Conservation (phyloP, 2,113 vertebrate species). For the Fukomys damarensis region DNA sequence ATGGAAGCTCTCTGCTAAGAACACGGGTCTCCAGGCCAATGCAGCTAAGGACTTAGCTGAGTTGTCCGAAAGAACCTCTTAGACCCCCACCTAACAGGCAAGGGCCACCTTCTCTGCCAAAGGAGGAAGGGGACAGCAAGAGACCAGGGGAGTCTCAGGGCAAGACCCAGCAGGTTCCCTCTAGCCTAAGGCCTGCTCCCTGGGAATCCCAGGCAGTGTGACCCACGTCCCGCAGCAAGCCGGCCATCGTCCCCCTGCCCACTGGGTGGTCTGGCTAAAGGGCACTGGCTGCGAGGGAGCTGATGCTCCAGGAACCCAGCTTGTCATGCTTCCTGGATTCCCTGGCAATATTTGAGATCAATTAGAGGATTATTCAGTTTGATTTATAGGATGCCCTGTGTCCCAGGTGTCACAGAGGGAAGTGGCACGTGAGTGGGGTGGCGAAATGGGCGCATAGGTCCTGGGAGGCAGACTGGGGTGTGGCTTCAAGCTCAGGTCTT, state of each 20-base stretch:
- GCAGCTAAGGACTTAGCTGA: neutral
- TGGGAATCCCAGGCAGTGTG: neutral
- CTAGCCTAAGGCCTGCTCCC: neutral
- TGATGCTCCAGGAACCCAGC: neutral
- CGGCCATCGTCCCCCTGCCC: rapidly evolving
- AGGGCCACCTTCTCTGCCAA: neutral
- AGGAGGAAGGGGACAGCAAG: neutral
- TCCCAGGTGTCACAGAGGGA: too few species aligned
- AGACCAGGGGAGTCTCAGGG: neutral
- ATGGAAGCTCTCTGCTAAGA: neutral
- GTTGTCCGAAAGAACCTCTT: too few species aligned
- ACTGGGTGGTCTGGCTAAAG: neutral
- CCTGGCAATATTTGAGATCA: neutral
- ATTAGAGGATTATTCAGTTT: neutral
- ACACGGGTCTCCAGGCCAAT: neutral
- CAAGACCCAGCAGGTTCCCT: neutral
- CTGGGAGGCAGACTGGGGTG: neutral
- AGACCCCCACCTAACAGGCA: neutral
- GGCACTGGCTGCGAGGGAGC: neutral
- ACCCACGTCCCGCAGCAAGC: neutral
- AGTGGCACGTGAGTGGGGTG: rapidly evolving
- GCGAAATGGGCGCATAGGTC: neutral
- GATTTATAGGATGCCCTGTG: neutral
- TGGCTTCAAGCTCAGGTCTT: neutral
- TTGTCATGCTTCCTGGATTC: neutral